phyloP scores from a whole-genome alignment of 2,888 invertebrate genomes.

The Eurytoma californica region DNA sequence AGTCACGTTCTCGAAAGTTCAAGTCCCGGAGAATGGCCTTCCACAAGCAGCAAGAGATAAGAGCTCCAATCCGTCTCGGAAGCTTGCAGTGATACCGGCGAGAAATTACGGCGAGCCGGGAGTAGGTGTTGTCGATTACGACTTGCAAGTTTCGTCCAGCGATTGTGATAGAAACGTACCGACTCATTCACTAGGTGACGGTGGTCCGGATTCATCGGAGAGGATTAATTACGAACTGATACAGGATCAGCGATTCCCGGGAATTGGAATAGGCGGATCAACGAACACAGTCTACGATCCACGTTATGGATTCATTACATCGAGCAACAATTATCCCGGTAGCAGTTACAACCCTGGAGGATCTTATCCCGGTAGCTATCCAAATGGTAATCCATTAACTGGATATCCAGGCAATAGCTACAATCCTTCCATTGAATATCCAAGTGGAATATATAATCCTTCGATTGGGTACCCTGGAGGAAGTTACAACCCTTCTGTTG shows the following conservation, averaged over 20 bases:
- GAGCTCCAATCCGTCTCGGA: constrained; percentile 13
- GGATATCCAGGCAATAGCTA: constrained; percentile 3
- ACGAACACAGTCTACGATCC: constrained; percentile 33
- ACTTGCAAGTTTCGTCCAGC: constrained; percentile 42
- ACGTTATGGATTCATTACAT: constrained; percentile 3
- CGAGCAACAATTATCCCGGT: not conserved
- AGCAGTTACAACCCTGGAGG: not conserved
- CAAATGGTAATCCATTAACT: not conserved
- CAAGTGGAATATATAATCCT: constrained; percentile 9
- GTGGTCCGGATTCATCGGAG: not conserved
- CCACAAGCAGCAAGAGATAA: constrained; percentile 21
- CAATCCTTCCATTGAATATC: constrained; percentile 11
- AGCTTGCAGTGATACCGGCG: constrained; percentile 5
- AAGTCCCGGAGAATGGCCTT: not conserved
- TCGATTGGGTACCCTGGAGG: not conserved
- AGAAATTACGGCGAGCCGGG: constrained; percentile 56
- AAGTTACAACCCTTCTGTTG: constrained; percentile 3
- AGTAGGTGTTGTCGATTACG: constrained; percentile 27
- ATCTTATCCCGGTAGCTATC: constrained; percentile 5
- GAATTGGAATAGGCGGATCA: constrained; percentile 4
- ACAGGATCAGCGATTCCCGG: constrained; percentile 3
- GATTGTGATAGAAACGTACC: constrained; percentile 47
- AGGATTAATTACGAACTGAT: constrained; percentile 42
- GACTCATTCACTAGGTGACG: not conserved
- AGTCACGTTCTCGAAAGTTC: not conserved